Evolutionary conservation across 2,888 invertebrate species (phyloP).

Genomic region (Oscheius sp.): DNA sequence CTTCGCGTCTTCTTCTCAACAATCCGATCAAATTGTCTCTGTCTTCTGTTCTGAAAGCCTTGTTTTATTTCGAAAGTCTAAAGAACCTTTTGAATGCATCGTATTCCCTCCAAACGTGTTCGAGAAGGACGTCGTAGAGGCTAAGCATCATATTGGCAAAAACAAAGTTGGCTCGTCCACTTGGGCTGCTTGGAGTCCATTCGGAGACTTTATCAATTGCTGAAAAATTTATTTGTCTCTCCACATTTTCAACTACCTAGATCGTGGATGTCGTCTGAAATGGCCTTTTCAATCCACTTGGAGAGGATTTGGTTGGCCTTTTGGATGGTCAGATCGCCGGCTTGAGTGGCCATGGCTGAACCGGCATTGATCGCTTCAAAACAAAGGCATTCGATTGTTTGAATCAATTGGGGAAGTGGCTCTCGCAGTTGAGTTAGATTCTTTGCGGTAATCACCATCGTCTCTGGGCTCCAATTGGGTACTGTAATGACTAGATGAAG

Average conservation of each 20-base stretch:
- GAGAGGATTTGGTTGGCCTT: constrained; percentile 20
- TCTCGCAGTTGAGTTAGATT: constrained; percentile 33
- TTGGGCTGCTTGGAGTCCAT: constrained; percentile 39
- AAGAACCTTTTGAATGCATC: constrained; percentile 26
- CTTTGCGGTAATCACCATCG: constrained; percentile 30
- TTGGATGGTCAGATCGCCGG: neutral
- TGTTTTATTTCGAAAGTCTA: neutral
- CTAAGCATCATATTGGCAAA: constrained; percentile 46
- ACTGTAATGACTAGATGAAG: constrained; percentile 25
- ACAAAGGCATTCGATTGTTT: constrained; percentile 41
- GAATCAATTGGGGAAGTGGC: constrained; percentile 39
- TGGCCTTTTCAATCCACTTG: constrained; percentile 37
- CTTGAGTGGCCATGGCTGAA: neutral
- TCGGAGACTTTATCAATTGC: constrained; percentile 45
- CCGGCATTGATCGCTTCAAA: constrained; percentile 26
- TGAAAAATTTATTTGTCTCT: constrained; percentile 3
- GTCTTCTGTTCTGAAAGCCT: constrained; percentile 27
- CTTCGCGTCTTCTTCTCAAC: constrained; percentile 36
- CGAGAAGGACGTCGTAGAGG: constrained; percentile 52
- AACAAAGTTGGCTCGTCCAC: constrained; percentile 34
- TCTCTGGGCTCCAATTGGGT: constrained; percentile 36
- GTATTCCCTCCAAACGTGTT: constrained; percentile 49
- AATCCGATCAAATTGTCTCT: constrained; percentile 36
- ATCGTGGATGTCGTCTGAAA: constrained; percentile 35
- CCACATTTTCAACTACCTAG: constrained; percentile 22